Base-by-base conservation (phyloP, 2,797 vertebrate species). In the Iguana delicatissima region DNA sequence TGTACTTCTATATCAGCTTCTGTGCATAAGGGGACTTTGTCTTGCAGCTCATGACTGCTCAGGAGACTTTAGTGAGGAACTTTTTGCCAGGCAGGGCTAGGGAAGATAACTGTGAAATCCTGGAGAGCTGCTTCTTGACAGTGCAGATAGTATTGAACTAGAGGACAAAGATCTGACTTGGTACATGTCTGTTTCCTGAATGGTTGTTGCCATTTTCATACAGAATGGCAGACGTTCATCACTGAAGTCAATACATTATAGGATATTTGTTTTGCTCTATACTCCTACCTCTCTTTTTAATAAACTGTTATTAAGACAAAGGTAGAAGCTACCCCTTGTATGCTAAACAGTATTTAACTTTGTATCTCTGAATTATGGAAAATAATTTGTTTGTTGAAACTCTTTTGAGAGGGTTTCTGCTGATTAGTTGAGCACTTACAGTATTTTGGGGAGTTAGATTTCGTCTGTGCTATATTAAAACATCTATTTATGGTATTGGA, bases 341-440 rank as follows among this genome's bases (percentile, higher is more conserved):
- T 86, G 50, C 29, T 87, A 32, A 79, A 79, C 42, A 77, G n/a
- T 86, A 64, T n/a, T 22, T 64, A 38, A 72, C 14, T 84, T 79
- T 85, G 50, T 80, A 6, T 7, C 10, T 8, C 20, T 84, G 29
- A 16, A 46, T 72, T 20, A 73, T 46, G 24, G 35, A 69, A 32
- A 85, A 20, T 20, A 69, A 32, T 20, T 10, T 69, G 35, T 55
- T 52, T 42, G 35, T 52, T 64, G 42, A 84, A 67, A 79, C 22
- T 84, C 18, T 32, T 62, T 18, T 84, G 42, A 52, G 1, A 38
- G 26, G 16, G 10, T 20, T 52, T 64, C 46, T 79, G 50, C 29
- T 67, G 59, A 26, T 52, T 67, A 84, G 69, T 55, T 24, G 6
- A 59, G 46, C 9, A n/a, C 24, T 38, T 35, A 83, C 32, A n/a